Conservation (phyloP, 2,113 vertebrate species). For the Chascanopsetta lugubris region DNA sequence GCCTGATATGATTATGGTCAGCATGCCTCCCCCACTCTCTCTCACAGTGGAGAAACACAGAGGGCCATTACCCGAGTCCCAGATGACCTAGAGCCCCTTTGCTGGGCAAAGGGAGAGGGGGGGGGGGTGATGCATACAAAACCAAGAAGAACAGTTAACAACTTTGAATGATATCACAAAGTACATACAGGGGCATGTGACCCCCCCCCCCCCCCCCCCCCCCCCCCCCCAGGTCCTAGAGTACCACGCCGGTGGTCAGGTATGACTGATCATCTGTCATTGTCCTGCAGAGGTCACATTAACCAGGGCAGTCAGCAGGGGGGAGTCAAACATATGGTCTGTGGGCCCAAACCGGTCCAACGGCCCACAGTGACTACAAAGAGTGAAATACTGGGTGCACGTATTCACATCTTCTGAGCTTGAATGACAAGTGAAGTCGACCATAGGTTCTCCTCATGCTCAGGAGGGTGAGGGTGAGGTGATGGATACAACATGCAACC, state of each 20-base stretch:
- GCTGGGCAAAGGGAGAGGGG: slow-evolving; percentile 1
- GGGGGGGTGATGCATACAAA: not conserved
- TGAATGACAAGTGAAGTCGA: too few species aligned
- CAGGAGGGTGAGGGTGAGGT: too few species aligned
- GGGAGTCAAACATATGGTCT: too few species aligned
- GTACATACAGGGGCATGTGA: slow-evolving; percentile 1
- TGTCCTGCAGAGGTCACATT: slow-evolving; percentile 59
- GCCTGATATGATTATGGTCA: slow-evolving; percentile 79
- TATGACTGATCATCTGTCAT: slow-evolving; percentile 55
- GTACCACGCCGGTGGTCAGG: slow-evolving; percentile 27
- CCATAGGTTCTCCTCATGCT: too few species aligned
- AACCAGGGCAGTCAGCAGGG: slow-evolving; percentile 49
- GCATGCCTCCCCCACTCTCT: slow-evolving; percentile 57
- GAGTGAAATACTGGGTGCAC: too few species aligned
- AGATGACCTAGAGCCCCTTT: slow-evolving; percentile 47
- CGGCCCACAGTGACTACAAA: too few species aligned
- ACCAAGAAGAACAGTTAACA: not conserved
- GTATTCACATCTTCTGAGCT: too few species aligned
- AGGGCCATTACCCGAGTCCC: slow-evolving; percentile 68
- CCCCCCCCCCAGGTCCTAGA: too few species aligned
- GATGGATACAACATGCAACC: too few species aligned
- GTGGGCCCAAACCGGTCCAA: too few species aligned
- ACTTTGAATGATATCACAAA: not conserved
- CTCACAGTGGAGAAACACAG: slow-evolving; percentile 61
- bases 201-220: too few species aligned